Percentiles rank a stretch among this genome's conserved stretches.
phyloP scores from a whole-genome alignment of 2,113 vertebrate genomes.

The Motacilla alba region DNA sequence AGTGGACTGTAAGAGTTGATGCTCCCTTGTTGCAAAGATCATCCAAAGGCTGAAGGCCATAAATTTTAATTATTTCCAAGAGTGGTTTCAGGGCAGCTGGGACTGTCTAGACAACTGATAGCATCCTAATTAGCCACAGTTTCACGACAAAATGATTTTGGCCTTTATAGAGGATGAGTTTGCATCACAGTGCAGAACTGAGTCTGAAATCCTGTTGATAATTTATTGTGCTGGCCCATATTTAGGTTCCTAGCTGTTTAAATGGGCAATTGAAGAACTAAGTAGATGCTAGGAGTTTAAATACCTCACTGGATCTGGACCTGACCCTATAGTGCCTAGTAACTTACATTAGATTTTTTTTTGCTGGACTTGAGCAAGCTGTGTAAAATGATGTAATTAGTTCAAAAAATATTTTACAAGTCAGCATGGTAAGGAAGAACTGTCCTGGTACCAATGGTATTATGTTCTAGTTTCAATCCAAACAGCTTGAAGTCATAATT shows the following conservation, averaged over 20 bases:
- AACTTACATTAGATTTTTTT: not conserved
- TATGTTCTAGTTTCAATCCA: not conserved
- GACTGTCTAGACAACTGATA: not conserved
- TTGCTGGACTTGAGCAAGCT: not conserved
- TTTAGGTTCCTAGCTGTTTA: not conserved
- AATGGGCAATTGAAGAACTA: not conserved
- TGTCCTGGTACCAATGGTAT: not conserved
- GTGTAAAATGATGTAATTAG: not conserved
- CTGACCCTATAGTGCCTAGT: not conserved
- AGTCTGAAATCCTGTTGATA: not conserved
- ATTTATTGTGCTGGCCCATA: not conserved
- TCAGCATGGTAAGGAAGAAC: not conserved
- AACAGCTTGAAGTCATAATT: not conserved
- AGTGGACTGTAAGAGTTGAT: not conserved
- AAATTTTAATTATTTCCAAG: constrained; percentile 7
- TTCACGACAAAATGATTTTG: not conserved
- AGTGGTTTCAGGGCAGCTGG: not conserved
- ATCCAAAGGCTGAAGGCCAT: not conserved
- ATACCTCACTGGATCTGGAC: not conserved
- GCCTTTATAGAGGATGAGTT: not conserved
- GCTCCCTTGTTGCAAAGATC: not conserved
- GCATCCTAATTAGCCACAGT: not conserved
- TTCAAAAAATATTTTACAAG: not conserved
- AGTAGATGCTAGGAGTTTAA: not conserved
- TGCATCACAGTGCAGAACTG: not conserved